Base-by-base conservation (phyloP, 1,140 invertebrate species). In the Rhagoletis zephyria region DNA sequence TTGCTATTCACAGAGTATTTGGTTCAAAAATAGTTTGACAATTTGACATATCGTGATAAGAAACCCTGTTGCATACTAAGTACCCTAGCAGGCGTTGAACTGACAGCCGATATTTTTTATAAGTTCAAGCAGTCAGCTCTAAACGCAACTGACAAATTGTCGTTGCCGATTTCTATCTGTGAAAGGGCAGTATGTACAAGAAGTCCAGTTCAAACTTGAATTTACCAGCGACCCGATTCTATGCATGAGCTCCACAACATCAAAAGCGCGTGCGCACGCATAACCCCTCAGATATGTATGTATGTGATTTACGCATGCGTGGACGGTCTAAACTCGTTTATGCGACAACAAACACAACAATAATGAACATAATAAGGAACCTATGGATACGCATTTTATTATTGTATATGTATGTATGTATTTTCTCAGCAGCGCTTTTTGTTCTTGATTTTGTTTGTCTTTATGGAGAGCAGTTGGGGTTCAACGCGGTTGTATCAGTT, bases 231-330 rank as follows among this genome's bases (percentile, higher is more conserved):
- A 30, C 30, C 30, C 30, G 30, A 30, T 30, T 30, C 30, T 30
- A 30, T 30, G 30, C 30, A 30, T 30, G 30, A 30, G 51, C 61
- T 63, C 9, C 12, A 14, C 61, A 16, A 63, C n/a, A 9, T 12
- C 9, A n/a, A 16, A 16, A n/a, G 14, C 70, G 70, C 70, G 16
- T 74, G 70, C 42, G 70, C 42, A 16, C 42, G 70, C 70, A n/a
- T 48, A 74, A 74, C 40, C 45, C 45, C 42, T 12, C 14, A 74
- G 19, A 19, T 7, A 12, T 40, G 12, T 7, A 12, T 40, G 12
- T 14, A 48, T 74, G 19, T 74, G 70, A 74, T n/a, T 51, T 51
- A 74, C 70, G 3, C 70, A 74, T 74, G 70, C 70, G 70, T 74
- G 42, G 64, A 3, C 19, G 30, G 19, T 10, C 10, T 67, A 30